A percentile compares a stretch with the other conserved stretches of the same genome.
Conservation (phyloP, 2,888 invertebrate species). For the Epistrophella euchroma region DNA sequence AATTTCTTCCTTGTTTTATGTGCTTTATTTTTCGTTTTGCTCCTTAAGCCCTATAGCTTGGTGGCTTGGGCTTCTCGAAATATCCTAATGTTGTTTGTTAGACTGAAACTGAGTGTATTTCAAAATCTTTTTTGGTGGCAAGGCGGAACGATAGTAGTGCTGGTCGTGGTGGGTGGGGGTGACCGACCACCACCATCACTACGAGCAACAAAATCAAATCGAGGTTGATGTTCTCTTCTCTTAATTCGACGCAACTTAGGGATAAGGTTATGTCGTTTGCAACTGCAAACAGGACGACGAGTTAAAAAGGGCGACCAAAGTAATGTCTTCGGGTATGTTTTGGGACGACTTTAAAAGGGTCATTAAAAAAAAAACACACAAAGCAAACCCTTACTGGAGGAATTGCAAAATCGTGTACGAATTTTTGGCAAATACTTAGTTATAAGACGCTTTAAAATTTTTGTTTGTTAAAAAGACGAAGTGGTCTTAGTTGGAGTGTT, state of each 20-base stretch:
- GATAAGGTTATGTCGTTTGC: constrained; percentile 40
- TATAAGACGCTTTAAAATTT: constrained; percentile 24
- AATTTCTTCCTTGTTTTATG: constrained; percentile 65
- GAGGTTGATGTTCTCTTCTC: constrained; percentile 47
- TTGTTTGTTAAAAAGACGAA: neutral
- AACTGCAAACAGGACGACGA: constrained; percentile 20
- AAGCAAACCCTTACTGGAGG: neutral
- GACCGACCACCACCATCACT: neutral
- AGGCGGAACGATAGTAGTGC: too few relatives aligned
- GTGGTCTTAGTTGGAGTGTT: constrained; percentile 31
- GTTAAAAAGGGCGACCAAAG: constrained; percentile 30
- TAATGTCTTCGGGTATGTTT: constrained; percentile 18
- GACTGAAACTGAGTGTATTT: neutral
- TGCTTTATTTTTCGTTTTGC: constrained; percentile 42
- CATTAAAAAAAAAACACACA: constrained; percentile 33
- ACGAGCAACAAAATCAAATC: constrained; percentile 38
- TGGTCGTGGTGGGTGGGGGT: too few relatives aligned
- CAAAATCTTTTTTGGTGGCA: neutral
- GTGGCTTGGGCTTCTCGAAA: constrained; percentile 12
- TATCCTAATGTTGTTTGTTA: constrained; percentile 50
- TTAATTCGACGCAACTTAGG: constrained; percentile 48
- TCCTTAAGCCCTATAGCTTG: constrained; percentile 2
- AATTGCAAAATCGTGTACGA: constrained; percentile 8
- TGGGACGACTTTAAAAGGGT: constrained; percentile 37
- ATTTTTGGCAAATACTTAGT: constrained; percentile 29